Evolutionary conservation across 2,797 vertebrate genomes (phyloP).

Genomic region (Tragopan temminckii): DNA sequence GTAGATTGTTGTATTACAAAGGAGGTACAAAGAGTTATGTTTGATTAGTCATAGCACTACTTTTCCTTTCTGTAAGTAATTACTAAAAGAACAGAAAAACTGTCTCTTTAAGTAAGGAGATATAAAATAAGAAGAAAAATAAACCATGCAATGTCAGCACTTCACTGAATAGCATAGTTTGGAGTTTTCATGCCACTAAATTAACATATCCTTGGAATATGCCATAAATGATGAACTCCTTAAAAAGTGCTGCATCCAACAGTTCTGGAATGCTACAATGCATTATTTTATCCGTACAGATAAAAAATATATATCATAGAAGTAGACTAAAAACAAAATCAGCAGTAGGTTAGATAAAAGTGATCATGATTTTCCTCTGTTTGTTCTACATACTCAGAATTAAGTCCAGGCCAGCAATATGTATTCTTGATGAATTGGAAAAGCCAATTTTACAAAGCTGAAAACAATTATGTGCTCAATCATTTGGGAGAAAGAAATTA

Average conservation of each 20-base stretch:
- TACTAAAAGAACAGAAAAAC: neutral
- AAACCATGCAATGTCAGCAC: conserved; percentile 44
- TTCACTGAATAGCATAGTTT: conserved; percentile 10
- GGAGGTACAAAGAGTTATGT: neutral
- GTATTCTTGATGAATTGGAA: conserved; percentile 40
- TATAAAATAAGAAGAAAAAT: conserved; percentile 37
- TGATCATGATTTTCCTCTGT: conserved; percentile 34
- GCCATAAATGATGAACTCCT: conserved; percentile 25
- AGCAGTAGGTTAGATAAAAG: conserved; percentile 35
- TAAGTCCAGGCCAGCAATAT: conserved; percentile 42
- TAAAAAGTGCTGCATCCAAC: conserved; percentile 47
- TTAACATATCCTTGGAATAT: conserved; percentile 50
- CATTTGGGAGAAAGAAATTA: conserved; percentile 58
- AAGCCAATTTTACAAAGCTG: conserved; percentile 58
- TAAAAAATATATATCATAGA: conserved; percentile 10
- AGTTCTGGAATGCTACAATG: neutral
- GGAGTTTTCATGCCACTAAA: conserved; percentile 31
- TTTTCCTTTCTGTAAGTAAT: neutral
- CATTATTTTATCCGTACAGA: neutral
- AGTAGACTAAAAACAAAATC: conserved; percentile 8
- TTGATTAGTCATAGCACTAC: neutral
- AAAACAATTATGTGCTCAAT: conserved; percentile 64
- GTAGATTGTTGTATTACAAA: neutral
- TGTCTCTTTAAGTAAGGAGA: neutral
- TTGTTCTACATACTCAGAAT: conserved; percentile 43